Conservation (phyloP, 2,113 vertebrate genomes). For the Tetraodon nigroviridis region DNA sequence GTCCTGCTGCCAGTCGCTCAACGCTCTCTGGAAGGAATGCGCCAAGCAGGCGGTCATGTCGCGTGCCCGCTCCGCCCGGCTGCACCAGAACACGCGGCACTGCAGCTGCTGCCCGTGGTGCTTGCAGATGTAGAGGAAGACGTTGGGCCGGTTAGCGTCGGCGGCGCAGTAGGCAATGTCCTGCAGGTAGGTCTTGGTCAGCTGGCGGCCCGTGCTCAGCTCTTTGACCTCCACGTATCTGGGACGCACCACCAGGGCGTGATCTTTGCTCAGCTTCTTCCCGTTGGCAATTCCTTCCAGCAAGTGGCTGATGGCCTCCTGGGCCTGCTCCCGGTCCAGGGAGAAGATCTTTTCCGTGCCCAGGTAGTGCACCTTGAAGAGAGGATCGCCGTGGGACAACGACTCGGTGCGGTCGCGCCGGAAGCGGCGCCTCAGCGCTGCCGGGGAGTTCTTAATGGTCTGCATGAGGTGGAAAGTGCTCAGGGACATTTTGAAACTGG, state of each 20-base stretch:
- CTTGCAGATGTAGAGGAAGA: constrained; percentile 80
- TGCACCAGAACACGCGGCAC: constrained; percentile 80
- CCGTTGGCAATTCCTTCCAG: constrained; percentile 57
- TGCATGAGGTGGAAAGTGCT: constrained; percentile 75
- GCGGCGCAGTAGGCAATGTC: constrained; percentile 79
- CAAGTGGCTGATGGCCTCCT: constrained; percentile 71
- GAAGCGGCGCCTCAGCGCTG: constrained; percentile 72
- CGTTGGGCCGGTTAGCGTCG: constrained; percentile 66
- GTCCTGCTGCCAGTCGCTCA: constrained; percentile 74
- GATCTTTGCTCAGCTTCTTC: constrained; percentile 74
- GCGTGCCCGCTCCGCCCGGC: constrained; percentile 69
- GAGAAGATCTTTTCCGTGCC: constrained; percentile 80
- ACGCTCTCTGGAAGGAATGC: constrained; percentile 73
- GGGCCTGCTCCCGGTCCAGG: constrained; percentile 73
- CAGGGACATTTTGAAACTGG: constrained; percentile 64
- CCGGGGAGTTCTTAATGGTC: constrained; percentile 76
- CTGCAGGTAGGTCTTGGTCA: constrained; percentile 79
- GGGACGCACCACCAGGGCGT: constrained; percentile 76
- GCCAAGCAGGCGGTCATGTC: constrained; percentile 77
- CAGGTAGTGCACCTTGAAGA: constrained; percentile 79
- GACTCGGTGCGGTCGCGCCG: constrained; percentile 72
- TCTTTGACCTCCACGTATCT: constrained; percentile 80
- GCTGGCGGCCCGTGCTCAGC: constrained; percentile 77
- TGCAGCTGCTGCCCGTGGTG: constrained; percentile 78
- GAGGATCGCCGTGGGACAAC: constrained; percentile 77